Evolutionary conservation across 2,113 vertebrate species (phyloP).

Genomic region (Halichoeres trimaculatus): DNA sequence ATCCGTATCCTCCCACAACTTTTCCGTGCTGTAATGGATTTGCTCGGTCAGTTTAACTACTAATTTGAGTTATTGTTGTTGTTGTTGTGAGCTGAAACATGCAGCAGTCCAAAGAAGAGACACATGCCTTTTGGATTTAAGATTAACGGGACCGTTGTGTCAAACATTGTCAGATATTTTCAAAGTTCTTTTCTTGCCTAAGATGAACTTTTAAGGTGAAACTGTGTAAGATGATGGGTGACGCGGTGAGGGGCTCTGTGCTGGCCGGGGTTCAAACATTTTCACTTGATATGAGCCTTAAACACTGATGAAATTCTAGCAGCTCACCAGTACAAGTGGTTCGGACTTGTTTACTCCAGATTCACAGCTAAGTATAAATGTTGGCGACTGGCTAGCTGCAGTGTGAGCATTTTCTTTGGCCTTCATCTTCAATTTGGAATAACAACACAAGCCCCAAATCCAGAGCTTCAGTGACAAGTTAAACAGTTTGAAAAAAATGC

Average conservation of each 20-base stretch:
- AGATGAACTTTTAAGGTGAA: not conserved
- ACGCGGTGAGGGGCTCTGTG: conserved; percentile 18
- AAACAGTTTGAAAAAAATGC: not conserved
- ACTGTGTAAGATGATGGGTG: not conserved
- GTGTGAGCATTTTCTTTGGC: not conserved
- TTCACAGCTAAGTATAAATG: conserved; percentile 48
- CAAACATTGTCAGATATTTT: not conserved
- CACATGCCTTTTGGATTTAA: conserved; percentile 5
- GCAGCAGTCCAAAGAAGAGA: not conserved
- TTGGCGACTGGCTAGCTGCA: conserved; percentile 22
- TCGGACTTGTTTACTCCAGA: conserved; percentile 53
- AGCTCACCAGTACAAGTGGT: conserved; percentile 29
- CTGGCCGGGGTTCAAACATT: conserved; percentile 34
- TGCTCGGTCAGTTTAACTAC: conserved; percentile 10
- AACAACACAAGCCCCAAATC: not conserved
- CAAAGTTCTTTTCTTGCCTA: not conserved
- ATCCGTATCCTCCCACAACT: not conserved
- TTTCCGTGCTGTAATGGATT: conserved; percentile 1
- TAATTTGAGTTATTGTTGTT: conserved; percentile 19
- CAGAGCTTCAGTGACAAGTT: not conserved
- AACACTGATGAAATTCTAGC: conserved; percentile 41
- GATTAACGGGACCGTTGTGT: not conserved
- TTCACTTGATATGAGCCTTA: conserved; percentile 45
- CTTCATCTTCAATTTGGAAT: not conserved
- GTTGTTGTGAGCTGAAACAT: conserved; percentile 1